These are phyloP conservation scores for Sardina pilchardus DNA, from an alignment of 2,113 vertebrate species.

Conservation along the genomic window DNA sequence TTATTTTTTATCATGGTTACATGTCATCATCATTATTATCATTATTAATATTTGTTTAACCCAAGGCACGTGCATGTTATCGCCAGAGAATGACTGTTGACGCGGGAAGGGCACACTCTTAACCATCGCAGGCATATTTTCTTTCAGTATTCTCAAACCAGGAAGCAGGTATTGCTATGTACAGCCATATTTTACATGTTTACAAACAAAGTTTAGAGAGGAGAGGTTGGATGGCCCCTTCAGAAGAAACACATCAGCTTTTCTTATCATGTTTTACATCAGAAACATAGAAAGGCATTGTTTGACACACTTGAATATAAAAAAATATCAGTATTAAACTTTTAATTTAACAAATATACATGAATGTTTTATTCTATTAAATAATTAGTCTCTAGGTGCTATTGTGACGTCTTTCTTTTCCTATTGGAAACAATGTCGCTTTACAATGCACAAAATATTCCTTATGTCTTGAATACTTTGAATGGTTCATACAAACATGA, in stretches of 20 bases:
- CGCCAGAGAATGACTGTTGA: neutral
- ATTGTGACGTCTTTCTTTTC: slow-evolving; percentile 75
- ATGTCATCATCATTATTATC: neutral
- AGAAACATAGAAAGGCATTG: slow-evolving; percentile 60
- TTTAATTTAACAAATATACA: slow-evolving; percentile 98
- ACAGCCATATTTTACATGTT: neutral
- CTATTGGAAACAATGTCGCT: slow-evolving; percentile 63
- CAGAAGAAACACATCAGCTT: neutral
- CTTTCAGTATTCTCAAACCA: neutral
- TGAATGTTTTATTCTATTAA: slow-evolving; percentile 89
- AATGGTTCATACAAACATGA: slow-evolving; percentile 43
- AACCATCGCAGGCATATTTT: neutral
- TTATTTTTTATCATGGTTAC: neutral
- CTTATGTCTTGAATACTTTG: slow-evolving; percentile 44
- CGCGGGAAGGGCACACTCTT: neutral
- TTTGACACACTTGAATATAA: slow-evolving; percentile 87
- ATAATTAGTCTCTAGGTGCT: slow-evolving; percentile 84
- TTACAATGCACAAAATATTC: slow-evolving; percentile 64
- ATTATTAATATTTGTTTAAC: neutral
- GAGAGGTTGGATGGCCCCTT: neutral
- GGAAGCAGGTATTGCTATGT: neutral
- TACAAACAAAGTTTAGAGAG: neutral
- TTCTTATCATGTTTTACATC: slow-evolving; percentile 34
- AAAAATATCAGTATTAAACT: slow-evolving; percentile 93
- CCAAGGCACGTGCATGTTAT: slow-evolving; percentile 1